Conservation (phyloP, 2,888 invertebrate species). For the Exephanes ischioxanthus region DNA sequence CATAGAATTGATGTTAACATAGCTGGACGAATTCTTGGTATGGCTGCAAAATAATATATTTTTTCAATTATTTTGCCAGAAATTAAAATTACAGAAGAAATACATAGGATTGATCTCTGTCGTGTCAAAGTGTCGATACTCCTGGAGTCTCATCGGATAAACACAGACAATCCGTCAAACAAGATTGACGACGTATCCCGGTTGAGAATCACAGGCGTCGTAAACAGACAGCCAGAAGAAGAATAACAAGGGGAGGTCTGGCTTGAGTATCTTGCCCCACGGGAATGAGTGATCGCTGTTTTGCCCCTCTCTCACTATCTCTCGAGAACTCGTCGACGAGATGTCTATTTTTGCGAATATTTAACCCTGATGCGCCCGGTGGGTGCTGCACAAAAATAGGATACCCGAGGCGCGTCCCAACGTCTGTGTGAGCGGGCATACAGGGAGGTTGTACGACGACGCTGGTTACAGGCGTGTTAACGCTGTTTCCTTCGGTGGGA, state of each 20-base stretch:
- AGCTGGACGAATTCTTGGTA: no score
- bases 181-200: constrained; percentile 52
- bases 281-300: constrained; percentile 60
- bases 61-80: background rate
- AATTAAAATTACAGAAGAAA: background rate
- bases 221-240: constrained; percentile 52
- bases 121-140: constrained; percentile 53
- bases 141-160: constrained; percentile 26
- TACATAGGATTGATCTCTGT: constrained; percentile 52
- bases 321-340: constrained; percentile 33
- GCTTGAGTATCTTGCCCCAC: constrained; percentile 63
- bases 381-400: constrained; percentile 69
- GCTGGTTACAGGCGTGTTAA: constrained; percentile 47
- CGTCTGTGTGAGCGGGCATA: constrained; percentile 5
- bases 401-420: constrained; percentile 46
- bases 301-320: background rate
- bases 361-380: constrained; percentile 68
- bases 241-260: constrained; percentile 37
- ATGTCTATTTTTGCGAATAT: constrained; percentile 69
- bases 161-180: constrained; percentile 49
- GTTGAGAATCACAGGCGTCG: constrained; percentile 16
- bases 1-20: no score
- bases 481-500: constrained; percentile 51
- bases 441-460: constrained; percentile 26
- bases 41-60: background rate